These are phyloP conservation scores for Ectropis crepuscularia DNA, from an alignment of 2,888 invertebrate genomes.

Conservation along the genomic window DNA sequence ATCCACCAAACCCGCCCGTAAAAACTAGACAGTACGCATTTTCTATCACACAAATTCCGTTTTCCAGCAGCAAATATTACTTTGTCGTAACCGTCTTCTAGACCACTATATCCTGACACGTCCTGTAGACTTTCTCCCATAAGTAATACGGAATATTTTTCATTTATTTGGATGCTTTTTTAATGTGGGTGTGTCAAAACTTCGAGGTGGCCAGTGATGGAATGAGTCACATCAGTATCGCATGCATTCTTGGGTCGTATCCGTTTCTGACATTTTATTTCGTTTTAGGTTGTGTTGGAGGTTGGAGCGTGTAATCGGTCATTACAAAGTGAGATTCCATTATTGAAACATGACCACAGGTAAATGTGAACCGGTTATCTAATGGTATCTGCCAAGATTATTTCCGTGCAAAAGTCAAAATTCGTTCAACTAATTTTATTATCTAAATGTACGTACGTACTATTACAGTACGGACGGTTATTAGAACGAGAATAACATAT, in stretches of 20 bases:
- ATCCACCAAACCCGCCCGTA: conserved; percentile 32
- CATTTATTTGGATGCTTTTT: conserved; percentile 42
- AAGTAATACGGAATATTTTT: conserved; percentile 47
- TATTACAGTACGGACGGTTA: no score
- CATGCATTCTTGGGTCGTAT: conserved; percentile 76
- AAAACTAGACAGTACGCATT: conserved; percentile 32
- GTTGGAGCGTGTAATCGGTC: conserved; percentile 63
- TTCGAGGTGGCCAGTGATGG: conserved; percentile 76
- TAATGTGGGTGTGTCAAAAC: conserved; percentile 53
- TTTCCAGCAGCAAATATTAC: conserved; percentile 51
- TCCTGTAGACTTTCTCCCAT: conserved; percentile 43
- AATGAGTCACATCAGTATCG: conserved; percentile 75
- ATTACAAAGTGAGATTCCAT: conserved; percentile 35
- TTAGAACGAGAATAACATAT: no score
- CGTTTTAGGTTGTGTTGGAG: conserved; percentile 57
- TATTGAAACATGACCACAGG: conserved; percentile 12
- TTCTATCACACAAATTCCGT: conserved; percentile 46
- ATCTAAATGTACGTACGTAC: no score
- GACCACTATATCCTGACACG: conserved; percentile 47
- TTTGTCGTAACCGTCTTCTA: conserved; percentile 54
- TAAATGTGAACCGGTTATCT: background rate
- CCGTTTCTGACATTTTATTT: conserved; percentile 70
- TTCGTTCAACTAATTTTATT: no score
- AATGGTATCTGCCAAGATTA: background rate
- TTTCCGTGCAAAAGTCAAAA: no score